Percentiles rank a stretch among this genome's conserved stretches.
phyloP scores from a whole-genome alignment of 2,888 invertebrate species.

The Parochlus steinenii region DNA sequence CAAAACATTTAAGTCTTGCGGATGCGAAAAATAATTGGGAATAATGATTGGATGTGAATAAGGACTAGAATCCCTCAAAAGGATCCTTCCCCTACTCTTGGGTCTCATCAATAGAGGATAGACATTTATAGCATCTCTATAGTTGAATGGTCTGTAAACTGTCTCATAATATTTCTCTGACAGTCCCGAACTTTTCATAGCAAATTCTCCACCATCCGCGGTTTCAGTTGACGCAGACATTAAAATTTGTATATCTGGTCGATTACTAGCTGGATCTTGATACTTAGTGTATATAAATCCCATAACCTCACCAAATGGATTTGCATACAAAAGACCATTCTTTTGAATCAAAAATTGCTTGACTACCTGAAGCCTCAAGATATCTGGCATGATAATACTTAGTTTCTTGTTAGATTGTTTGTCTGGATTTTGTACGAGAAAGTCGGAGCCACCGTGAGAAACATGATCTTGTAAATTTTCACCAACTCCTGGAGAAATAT shows the following conservation, averaged over 20 bases:
- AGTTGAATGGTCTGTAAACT: constrained; percentile 52
- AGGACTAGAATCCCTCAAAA: constrained; percentile 50
- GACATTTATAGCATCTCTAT: constrained; percentile 47
- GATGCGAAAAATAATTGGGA: constrained; percentile 69
- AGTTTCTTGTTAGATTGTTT: constrained; percentile 36
- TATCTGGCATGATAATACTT: constrained; percentile 50
- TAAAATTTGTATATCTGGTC: constrained; percentile 66
- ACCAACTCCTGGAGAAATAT: constrained; percentile 49
- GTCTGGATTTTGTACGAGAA: constrained; percentile 45
- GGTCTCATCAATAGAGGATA: constrained; percentile 57
- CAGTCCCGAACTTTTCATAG: constrained; percentile 49
- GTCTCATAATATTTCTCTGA: constrained; percentile 48
- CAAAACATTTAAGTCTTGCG: constrained; percentile 50
- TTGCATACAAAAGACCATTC: constrained; percentile 51
- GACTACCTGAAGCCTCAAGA: constrained; percentile 41
- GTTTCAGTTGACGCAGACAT: constrained; percentile 58
- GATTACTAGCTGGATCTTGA: constrained; percentile 44
- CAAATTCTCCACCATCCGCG: constrained; percentile 60
- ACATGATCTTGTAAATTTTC: constrained; percentile 64
- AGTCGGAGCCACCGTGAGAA: constrained; percentile 63
- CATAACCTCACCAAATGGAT: constrained; percentile 65
- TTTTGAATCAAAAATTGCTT: constrained; percentile 42
- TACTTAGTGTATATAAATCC: constrained; percentile 61
- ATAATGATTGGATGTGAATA: constrained; percentile 60
- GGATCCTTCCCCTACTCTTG: constrained; percentile 48